phyloP scores from a whole-genome alignment of 2,113 vertebrate species.

The Rhinolophus sinicus region DNA sequence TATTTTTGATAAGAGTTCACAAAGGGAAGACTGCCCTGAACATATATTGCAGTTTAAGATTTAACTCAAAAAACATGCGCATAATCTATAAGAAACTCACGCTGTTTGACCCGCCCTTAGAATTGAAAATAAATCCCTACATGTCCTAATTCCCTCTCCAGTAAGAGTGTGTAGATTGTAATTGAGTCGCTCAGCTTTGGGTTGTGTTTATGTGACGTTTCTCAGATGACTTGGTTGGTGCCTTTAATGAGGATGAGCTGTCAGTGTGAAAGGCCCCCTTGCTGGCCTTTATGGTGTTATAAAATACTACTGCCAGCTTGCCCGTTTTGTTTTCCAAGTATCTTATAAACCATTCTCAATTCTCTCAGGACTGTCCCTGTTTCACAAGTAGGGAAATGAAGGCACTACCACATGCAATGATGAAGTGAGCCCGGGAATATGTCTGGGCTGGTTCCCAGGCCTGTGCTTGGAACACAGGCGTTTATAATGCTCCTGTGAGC shows the following conservation, averaged over 20 bases:
- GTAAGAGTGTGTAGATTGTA: neutral
- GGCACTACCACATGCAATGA: neutral
- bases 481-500: neutral
- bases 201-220: neutral
- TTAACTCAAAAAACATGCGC: neutral
- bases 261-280: neutral
- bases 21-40: neutral
- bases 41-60: neutral
- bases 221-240: neutral
- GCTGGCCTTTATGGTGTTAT: neutral
- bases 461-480: neutral
- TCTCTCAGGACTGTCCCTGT: neutral
- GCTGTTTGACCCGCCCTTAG: neutral
- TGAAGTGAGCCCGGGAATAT: neutral
- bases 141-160: neutral
- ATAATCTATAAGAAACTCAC: neutral
- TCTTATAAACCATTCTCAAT: neutral
- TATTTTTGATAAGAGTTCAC: neutral
- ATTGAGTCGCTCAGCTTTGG: neutral
- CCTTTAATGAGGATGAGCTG: neutral
- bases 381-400: slow-evolving; percentile 51
- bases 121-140: neutral
- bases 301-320: neutral
- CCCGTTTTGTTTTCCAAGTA: neutral
- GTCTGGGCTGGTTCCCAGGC: neutral